Evolutionary conservation across 2,888 invertebrate genomes (phyloP), one percentile per base, ranked within the genome.

Genomic region (Drosophila paramelanica): DNA sequence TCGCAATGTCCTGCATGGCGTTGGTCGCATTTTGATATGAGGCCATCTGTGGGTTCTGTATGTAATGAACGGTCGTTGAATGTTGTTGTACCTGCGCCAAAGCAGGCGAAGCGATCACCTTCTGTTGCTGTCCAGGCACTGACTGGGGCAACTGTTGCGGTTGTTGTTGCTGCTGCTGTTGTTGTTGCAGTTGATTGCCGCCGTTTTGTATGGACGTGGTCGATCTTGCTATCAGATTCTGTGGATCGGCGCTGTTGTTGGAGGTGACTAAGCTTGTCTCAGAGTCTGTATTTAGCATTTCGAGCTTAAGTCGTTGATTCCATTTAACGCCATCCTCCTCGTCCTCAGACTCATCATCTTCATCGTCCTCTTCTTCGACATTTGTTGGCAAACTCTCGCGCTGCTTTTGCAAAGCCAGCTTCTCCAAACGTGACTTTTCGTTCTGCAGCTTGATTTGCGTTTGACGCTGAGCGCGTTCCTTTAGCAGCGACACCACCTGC

Each of bases 371-470:
- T 61, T 91, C 90, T 10, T 85, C 87, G 36, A 90, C 87, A 25
- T 84, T 76, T 1, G 89, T 77, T 5, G 80, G 80, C 76, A 94
- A 93, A 90, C 90, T 84, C 93, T 91, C 92, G 90, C 93, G 86
- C 92, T 93, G 92, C 92, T 94, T 70, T 91, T 94, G 93, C 79
- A 94, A 85, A 89, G 94, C 83, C 91, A 94, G 77, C 92, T 94
- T 91, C 42, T 92, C 91, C 27, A 91, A 71, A 6, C 91, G 89
- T 3, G 90, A 91, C 75, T 93, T 93, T 89, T 94, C 94, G 79
- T 94, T 94, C 88, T 94, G 94, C 82, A 94, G 93, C 86, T 94
- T 93, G 92, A 94, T 93, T 90, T 94, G 94, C 0, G 93, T 93
- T 84, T 94, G 94, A 85, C 94, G 93, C 89, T 94, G 94, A 61